Percentiles rank a stretch among this genome's conserved stretches.
These are phyloP conservation scores for Cygnus olor DNA, from an alignment of 2,797 vertebrate species.

Conservation along the genomic window DNA sequence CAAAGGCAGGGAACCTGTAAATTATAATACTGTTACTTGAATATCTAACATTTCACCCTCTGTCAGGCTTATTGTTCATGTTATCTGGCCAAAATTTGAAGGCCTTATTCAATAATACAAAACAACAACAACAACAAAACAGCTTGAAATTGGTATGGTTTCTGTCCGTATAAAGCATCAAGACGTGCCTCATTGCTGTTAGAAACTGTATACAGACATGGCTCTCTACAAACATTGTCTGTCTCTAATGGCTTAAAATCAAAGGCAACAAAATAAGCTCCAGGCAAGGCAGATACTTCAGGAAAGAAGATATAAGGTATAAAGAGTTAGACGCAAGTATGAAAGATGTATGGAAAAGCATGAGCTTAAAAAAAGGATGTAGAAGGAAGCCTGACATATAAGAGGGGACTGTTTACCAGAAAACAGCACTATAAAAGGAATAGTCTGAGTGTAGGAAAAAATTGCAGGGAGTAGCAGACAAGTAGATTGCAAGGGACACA, in stretches of 20 bases:
- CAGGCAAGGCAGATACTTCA: conserved; percentile 57
- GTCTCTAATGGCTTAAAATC: conserved; percentile 68
- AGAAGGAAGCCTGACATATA: conserved; percentile 50
- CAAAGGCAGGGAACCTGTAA: neutral
- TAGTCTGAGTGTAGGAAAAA: conserved; percentile 37
- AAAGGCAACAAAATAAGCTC: conserved; percentile 70
- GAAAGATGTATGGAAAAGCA: conserved; percentile 51
- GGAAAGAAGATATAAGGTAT: conserved; percentile 38
- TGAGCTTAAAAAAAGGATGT: conserved; percentile 34
- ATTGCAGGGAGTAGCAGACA: conserved; percentile 36
- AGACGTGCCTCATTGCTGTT: conserved; percentile 1
- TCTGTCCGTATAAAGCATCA: conserved; percentile 11
- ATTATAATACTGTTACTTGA: neutral
- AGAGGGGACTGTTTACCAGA: conserved; percentile 54
- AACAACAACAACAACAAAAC: neutral
- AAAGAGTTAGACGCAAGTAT: conserved; percentile 26
- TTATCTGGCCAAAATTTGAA: neutral
- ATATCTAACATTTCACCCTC: neutral
- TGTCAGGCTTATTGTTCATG: neutral
- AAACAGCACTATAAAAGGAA: neutral
- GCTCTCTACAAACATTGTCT: conserved; percentile 51
- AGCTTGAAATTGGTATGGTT: neutral
- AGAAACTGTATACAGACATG: conserved; percentile 34
- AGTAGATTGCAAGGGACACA: neutral
- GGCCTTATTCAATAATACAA: neutral